Conservation (phyloP, 1,140 invertebrate genomes). For the Drosophila murphyi region DNA sequence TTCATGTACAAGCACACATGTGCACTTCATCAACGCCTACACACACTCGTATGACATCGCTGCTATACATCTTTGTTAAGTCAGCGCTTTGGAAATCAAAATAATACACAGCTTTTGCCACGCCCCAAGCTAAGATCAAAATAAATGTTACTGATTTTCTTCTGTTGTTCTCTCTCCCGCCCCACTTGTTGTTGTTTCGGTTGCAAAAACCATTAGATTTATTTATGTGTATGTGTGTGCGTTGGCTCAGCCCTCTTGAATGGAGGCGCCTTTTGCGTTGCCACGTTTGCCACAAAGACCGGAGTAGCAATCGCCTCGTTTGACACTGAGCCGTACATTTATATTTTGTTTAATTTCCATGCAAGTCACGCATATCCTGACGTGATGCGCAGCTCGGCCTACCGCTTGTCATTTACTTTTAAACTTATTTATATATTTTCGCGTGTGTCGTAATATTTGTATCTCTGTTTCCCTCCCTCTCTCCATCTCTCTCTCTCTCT, state of each 20-base stretch:
- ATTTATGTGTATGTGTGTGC: constrained; percentile 62
- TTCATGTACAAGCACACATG: constrained; percentile 23
- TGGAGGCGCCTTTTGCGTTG: constrained; percentile 27
- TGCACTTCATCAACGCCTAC: constrained; percentile 66
- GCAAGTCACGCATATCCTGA: constrained; percentile 80
- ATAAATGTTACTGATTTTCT: constrained; percentile 65
- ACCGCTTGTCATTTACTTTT: constrained; percentile 48
- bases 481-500: background rate
- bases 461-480: constrained; percentile 3
- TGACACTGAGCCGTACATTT: constrained; percentile 51
- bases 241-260: constrained; percentile 20
- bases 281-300: constrained; percentile 42
- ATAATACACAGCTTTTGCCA: constrained; percentile 62
- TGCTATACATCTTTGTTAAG: constrained; percentile 70
- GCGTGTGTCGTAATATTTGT: constrained; percentile 44
- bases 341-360: constrained; percentile 70
- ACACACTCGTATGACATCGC: constrained; percentile 16
- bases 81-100: constrained; percentile 75
- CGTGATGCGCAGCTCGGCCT: constrained; percentile 14
- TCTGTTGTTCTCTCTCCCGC: background rate
- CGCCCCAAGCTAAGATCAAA: constrained; percentile 45
- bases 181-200: constrained; percentile 21
- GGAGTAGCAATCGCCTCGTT: constrained; percentile 57
- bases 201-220: constrained; percentile 73
- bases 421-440: constrained; percentile 67